phyloP scores from a whole-genome alignment of 2,113 vertebrate species.

The Cyprinodon tularosa region DNA sequence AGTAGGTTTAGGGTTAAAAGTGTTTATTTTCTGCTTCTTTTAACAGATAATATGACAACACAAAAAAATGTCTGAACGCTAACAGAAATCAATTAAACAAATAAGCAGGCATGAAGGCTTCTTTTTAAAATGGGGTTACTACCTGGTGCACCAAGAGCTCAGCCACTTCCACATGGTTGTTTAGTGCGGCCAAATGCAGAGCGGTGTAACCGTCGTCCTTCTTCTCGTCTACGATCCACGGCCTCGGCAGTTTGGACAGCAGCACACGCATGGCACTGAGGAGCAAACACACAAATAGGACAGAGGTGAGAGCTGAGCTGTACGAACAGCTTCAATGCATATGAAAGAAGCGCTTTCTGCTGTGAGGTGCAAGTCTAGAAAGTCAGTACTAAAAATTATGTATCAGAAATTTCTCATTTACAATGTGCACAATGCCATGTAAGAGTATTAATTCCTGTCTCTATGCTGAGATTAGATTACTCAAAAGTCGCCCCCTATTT shows the following conservation, averaged over 20 bases:
- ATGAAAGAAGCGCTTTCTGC: constrained; percentile 21
- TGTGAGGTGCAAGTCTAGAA: constrained; percentile 9
- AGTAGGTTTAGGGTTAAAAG: neutral
- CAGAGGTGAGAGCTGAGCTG: neutral
- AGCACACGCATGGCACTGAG: constrained; percentile 96
- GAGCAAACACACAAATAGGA: constrained; percentile 1
- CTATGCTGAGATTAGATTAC: neutral
- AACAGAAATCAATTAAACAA: neutral
- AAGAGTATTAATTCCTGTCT: neutral
- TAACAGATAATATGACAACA: neutral
- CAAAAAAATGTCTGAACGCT: neutral
- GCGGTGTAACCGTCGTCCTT: constrained; percentile 99
- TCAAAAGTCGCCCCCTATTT: neutral
- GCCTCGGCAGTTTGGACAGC: constrained; percentile 94
- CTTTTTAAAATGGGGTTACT: constrained; percentile 19
- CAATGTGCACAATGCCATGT: constrained; percentile 15
- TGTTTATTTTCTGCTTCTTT: neutral
- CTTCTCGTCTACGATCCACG: constrained; percentile 99
- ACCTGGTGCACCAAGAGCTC: constrained; percentile 99
- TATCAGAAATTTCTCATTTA: constrained; percentile 22
- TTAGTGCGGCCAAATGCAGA: constrained; percentile 96
- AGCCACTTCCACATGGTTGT: constrained; percentile 99
- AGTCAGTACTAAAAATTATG: constrained; percentile 31
- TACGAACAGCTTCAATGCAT: neutral
- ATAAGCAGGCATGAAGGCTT: neutral